These are phyloP conservation scores for Idaea aversata DNA, from an alignment of 2,888 invertebrate species.

Conservation along the genomic window DNA sequence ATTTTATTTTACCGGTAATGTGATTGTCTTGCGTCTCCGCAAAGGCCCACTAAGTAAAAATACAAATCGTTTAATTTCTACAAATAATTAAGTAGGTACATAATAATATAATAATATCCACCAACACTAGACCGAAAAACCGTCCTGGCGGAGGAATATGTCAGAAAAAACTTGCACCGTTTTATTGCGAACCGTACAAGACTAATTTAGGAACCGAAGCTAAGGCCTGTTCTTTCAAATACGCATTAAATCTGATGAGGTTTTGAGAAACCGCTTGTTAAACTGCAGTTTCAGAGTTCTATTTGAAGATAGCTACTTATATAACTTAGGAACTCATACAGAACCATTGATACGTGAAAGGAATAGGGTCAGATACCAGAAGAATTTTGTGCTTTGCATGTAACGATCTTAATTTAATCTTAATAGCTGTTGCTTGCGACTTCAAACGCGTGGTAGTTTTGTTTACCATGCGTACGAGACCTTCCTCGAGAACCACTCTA, in stretches of 20 bases:
- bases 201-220: conserved; percentile 33
- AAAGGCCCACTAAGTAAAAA: too few relatives aligned
- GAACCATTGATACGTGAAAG: not conserved
- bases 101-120: too few relatives aligned
- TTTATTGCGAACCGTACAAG: conserved; percentile 29
- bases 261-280: conserved; percentile 32
- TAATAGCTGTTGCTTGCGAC: not conserved
- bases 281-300: conserved; percentile 19
- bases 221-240: conserved; percentile 37
- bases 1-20: too few relatives aligned
- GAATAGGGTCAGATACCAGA: not conserved
- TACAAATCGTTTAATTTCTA: too few relatives aligned
- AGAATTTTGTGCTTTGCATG: not conserved
- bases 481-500: too few relatives aligned
- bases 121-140: too few relatives aligned
- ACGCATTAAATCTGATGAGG: conserved; percentile 37
- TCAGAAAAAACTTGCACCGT: not conserved
- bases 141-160: too few relatives aligned
- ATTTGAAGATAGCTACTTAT: conserved; percentile 11
- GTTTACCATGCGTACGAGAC: too few relatives aligned
- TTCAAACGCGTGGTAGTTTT: too few relatives aligned
- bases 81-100: too few relatives aligned
- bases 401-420: not conserved
- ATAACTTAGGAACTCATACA: not conserved
- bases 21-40: too few relatives aligned